Percentiles rank a stretch among this genome's conserved stretches.
These are phyloP conservation scores for Xiphophorus birchmanni DNA, from an alignment of 2,797 vertebrate genomes.

Conservation along the genomic window DNA sequence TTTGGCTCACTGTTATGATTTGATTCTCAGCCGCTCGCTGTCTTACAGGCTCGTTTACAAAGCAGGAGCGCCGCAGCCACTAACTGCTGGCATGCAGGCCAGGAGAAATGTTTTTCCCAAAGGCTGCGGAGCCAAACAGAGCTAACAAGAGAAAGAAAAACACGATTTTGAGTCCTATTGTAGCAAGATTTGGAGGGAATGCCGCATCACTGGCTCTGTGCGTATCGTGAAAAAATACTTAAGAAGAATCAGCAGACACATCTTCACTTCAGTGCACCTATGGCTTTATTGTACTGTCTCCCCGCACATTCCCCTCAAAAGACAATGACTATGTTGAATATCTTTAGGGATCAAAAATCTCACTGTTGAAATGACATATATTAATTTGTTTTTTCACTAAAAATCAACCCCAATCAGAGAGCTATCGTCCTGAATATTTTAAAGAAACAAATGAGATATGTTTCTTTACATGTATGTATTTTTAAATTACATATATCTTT, in stretches of 20 bases:
- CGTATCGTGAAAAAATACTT: neutral
- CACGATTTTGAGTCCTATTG: neutral
- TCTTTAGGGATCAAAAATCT: neutral
- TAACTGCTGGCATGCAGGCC: conserved; percentile 1
- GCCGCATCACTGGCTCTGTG: neutral
- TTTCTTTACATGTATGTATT: too few species aligned
- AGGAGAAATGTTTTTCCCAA: neutral
- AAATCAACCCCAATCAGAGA: neutral
- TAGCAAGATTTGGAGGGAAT: neutral
- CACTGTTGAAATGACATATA: neutral
- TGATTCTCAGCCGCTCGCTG: neutral
- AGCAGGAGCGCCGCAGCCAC: neutral
- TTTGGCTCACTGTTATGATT: neutral
- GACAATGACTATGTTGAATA: too few species aligned
- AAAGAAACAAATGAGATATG: neutral
- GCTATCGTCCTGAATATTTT: neutral
- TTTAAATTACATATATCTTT: too few species aligned
- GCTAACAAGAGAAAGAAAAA: neutral
- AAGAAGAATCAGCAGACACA: neutral
- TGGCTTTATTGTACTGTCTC: neutral
- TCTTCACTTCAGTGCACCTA: neutral
- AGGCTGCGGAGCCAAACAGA: neutral
- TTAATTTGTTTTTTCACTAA: neutral
- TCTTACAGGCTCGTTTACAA: conserved; percentile 13
- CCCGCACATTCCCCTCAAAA: neutral